Evolutionary conservation across 2,113 vertebrate species (phyloP), one percentile per base, ranked within the genome.

Genomic region (Muntiacus muntjak): DNA sequence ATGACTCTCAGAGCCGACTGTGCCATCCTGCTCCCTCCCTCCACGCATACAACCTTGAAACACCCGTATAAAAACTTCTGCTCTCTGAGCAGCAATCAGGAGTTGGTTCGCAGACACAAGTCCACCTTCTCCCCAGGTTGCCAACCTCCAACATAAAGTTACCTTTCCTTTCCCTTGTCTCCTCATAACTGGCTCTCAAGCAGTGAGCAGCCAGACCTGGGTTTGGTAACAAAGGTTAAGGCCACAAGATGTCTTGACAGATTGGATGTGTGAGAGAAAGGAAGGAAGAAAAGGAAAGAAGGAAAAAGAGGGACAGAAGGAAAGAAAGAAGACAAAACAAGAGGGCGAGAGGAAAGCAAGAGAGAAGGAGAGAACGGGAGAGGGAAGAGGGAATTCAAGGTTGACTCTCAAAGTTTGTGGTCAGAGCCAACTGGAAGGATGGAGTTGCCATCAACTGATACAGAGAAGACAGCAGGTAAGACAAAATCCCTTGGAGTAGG

Each of bases 141-240:
- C 67, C 19, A 11, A 40, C n/a, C 67, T 74, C 19, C 67, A 74
- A 74, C 23, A 74, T 74, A 74, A 71, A 71, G 10, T 40, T 71
- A 6, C n/a, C 67, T 40, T 40, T 74, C 19, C 36, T 12, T 74
- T 5, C n/a, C n/a, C 19, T 64, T 40, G n/a, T 71, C n/a, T 71
- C 67, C 10, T 0, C 0, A 23, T 21, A 40, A 74, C 67, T 71
- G 64, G 64, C 64, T 74, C 0, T 74, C n/a, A 0, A 74, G n/a
- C 0, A 0, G 1, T 74, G 5, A 40, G n/a, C n/a, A 12, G n/a
- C 19, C 19, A 40, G 67, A 74, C n/a, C 67, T 71, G n/a, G 36
- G 67, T 71, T 71, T 71, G 67, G 9, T 36, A 71, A 71, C 67
- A 71, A 40, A 40, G 19, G 19, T 74, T 47, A 52, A 94, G 47